Evolutionary conservation across 2,797 vertebrate species (phyloP).

Genomic region (Gallinago solitaria): DNA sequence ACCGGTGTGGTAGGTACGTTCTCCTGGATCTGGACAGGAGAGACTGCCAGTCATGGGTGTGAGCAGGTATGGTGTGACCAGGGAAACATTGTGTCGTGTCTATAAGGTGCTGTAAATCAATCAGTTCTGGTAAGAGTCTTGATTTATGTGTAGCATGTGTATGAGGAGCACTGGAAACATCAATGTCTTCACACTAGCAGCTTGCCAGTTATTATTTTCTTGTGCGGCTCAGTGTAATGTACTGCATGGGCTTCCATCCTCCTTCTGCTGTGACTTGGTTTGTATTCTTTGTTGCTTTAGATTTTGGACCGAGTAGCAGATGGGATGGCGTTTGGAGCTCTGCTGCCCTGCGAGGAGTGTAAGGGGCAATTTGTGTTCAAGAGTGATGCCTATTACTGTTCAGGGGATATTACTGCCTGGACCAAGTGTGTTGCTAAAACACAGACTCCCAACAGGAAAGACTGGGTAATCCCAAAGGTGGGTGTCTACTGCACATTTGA

Average conservation of each 20-base stretch:
- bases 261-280: background rate
- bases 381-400: constrained; percentile 91
- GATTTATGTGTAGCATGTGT: background rate
- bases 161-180: background rate
- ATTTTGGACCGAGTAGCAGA: constrained; percentile 92
- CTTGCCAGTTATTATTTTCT: background rate
- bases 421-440: constrained; percentile 96
- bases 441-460: constrained; percentile 84
- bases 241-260: background rate
- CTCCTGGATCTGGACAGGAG: background rate
- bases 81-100: background rate
- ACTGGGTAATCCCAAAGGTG: constrained; percentile 94
- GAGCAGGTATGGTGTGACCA: background rate
- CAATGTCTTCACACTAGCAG: background rate
- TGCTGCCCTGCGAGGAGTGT: constrained; percentile 89
- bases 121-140: background rate
- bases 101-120: background rate
- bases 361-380: constrained; percentile 93
- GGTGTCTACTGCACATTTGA: background rate
- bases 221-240: background rate
- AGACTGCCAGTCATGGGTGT: background rate
- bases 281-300: constrained; percentile 71
- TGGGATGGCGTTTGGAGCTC: constrained; percentile 91
- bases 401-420: constrained; percentile 94
- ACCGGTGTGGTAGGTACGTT: background rate